Percentiles rank a stretch among this genome's conserved stretches.
These are phyloP conservation scores for Prunella himalayana DNA, from an alignment of 2,113 vertebrate species.

Conservation along the genomic window DNA sequence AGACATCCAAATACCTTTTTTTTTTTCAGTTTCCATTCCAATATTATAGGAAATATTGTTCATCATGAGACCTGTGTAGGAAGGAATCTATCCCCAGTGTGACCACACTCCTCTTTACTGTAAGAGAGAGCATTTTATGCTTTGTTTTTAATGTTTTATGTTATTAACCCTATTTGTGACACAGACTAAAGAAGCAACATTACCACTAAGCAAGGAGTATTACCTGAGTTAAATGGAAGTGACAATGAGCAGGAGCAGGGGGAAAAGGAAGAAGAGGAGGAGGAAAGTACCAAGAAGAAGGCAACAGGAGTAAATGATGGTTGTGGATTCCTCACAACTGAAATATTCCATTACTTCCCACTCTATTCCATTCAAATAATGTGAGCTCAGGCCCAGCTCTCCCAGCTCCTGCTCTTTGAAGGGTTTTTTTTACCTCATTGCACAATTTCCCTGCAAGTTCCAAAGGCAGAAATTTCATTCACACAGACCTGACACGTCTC, in stretches of 20 bases:
- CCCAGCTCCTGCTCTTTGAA: not conserved
- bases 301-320: not conserved
- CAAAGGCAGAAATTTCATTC: not conserved
- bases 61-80: accelerated
- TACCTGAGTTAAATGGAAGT: not conserved
- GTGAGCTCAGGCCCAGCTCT: not conserved
- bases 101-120: not conserved
- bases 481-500: not conserved
- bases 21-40: not conserved
- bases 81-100: not conserved
- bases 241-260: not conserved
- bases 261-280: not conserved
- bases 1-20: not conserved
- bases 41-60: not conserved
- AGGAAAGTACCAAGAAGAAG: not conserved
- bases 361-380: accelerated
- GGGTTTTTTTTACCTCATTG: not conserved
- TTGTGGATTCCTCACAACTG: not conserved
- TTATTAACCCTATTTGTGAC: not conserved
- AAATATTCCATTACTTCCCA: not conserved
- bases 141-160: not conserved
- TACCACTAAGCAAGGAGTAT: not conserved
- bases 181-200: not conserved
- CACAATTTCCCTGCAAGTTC: not conserved
- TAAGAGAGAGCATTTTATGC: not conserved